Base-by-base conservation (phyloP, 2,888 invertebrate genomes). In the Clostera curtula region DNA sequence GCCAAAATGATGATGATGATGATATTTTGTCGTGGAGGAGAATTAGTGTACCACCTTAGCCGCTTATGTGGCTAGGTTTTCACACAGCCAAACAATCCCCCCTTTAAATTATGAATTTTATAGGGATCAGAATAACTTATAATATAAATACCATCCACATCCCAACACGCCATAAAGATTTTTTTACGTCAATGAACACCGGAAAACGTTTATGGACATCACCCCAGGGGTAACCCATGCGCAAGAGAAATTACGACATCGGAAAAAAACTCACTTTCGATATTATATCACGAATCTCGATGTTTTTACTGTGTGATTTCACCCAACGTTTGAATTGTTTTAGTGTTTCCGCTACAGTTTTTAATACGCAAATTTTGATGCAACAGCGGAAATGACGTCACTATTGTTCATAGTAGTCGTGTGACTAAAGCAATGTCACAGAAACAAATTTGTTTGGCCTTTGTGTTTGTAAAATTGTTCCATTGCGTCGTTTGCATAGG, bases 351-450 rank as follows among this genome's bases (percentile, higher is more conserved):
- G 24, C 12, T 18, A 20, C 6, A 25, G 13, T 21, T 30, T 16
- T 22, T 12, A 25, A 19, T 9, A 15, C 25, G 24, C 33, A 31
- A 27, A 19, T 10, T 22, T 20, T 32, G 21, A 28, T 28, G 23
- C 32, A 32, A 40, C 30, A 12, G 29, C 15, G 49, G 38, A 48
- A 49, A 36, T 43, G 34, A 41, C 41, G 24, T 26, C 28, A 43
- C 8, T 11, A 13, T 11, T 19, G 22, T 19, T 31, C 28, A 41
- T 46, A 49, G 46, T 46, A 44, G 17, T 28, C 42, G 49, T 49
- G 47, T 28, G 44, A 49, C 34, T 37, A 23, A 29, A 30, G 35
- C 34, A 39, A 39, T 41, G 46, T 32, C 43, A 40, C 20, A 34
- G 24, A 23, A n/a, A n/a, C n/a, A n/a, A n/a, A n/a, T n/a, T n/a